Evolutionary conservation across 2,797 vertebrate genomes (phyloP), one percentile per base, ranked within the genome.

Genomic region (Threskiornis aethiopicus): DNA sequence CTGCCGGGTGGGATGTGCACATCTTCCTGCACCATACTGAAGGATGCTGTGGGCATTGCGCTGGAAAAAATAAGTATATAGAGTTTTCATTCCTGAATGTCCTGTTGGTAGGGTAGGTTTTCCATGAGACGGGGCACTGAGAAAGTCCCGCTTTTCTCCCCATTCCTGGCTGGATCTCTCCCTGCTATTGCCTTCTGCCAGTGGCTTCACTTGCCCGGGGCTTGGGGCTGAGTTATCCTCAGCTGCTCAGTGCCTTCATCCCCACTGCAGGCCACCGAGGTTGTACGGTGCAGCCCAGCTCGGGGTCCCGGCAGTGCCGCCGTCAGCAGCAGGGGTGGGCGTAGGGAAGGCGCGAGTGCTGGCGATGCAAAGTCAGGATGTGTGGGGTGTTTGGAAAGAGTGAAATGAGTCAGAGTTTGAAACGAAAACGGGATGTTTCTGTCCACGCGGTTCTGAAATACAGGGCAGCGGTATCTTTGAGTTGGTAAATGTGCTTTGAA

Each of bases 261-360:
- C 29, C 52, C 0, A 0, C 70, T 19, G 31, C 1, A 1, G 49
- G 19, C 25, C 49, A 58, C 7, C 8, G 8, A 79, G 33, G 78
- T 73, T 13, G 19, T 70, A 64, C 1, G 2, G 39, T 42, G 72
- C 77, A 20, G 49, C 77, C 57, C 0, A 0, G 10, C 47, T 44
- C 8, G 1, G 49, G 41, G 82, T 26, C 55, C 52, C 0, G 0
- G 28, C 67, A 44, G 20, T 18, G 31, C 25, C 0, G 0, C 51
- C 0, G 3, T 14, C 8, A 0, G 55, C n/a, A 57, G 20, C 29
- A 13, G 44, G 69, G n/a, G 4, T 52, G 41, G 58, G 58, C 0
- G 0, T 7, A 75, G 39, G 47, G 47, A 70, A n/a, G 21, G 46
- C 61, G 11, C 3, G 3, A 78, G 54, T 5, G 5, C 52, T 6